Evolutionary conservation across 2,888 invertebrate species (phyloP).

Genomic region (Lypha dubia): DNA sequence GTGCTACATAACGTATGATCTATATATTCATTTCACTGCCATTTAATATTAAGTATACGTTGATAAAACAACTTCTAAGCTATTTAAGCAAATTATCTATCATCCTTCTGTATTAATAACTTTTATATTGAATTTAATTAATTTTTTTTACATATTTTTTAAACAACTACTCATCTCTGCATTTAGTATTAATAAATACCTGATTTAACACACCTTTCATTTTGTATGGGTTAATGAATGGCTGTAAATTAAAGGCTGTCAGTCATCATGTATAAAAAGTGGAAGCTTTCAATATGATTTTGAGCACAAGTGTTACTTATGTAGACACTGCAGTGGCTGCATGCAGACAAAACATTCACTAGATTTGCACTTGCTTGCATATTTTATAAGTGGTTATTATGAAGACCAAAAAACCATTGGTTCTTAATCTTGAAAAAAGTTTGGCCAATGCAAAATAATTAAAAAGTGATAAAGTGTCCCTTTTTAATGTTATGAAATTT

Average conservation of each 20-base stretch:
- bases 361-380: background rate
- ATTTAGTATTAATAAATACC: background rate
- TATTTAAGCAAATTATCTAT: background rate
- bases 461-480: no score
- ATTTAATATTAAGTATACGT: background rate
- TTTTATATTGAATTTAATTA: background rate
- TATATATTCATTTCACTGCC: background rate
- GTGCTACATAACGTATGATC: background rate
- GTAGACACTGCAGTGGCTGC: conserved; percentile 1
- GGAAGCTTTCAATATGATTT: conserved; percentile 50
- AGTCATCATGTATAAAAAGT: conserved; percentile 26
- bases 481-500: no score
- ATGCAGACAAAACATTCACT: conserved; percentile 31
- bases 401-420: background rate
- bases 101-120: background rate
- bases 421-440: background rate
- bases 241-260: conserved; percentile 18
- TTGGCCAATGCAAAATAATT: background rate
- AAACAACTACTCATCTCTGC: background rate
- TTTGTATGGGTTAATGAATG: conserved; percentile 20
- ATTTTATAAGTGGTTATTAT: background rate
- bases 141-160: background rate
- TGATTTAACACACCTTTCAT: conserved; percentile 28
- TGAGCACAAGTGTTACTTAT: conserved; percentile 25
- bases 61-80: no score